Conservation (phyloP, 64 coral and sea anemone species). For the Montipora foliosa region DNA sequence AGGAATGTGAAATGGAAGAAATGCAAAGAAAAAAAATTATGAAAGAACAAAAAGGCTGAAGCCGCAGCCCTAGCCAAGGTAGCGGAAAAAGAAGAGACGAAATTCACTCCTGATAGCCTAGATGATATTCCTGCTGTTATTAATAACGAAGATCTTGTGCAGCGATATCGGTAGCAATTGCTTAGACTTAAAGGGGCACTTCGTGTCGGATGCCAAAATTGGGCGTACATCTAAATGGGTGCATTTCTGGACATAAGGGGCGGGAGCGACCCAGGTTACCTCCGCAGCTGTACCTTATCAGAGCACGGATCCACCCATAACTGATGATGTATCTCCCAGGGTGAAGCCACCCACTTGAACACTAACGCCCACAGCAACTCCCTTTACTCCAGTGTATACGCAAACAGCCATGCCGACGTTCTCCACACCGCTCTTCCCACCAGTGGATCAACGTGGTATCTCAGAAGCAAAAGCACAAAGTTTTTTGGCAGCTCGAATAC, state of each 20-base stretch:
- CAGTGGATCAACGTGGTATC: slow-evolving; percentile 20
- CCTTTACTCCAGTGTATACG: neutral
- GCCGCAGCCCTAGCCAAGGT: neutral
- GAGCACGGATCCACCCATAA: neutral
- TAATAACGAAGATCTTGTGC: neutral
- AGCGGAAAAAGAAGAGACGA: slow-evolving; percentile 9
- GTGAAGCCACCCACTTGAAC: neutral
- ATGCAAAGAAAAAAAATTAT: slow-evolving; percentile 11
- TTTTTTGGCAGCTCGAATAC: slow-evolving; percentile 46
- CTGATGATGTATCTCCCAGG: neutral
- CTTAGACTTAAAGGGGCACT: too few species aligned
- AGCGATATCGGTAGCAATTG: neutral
- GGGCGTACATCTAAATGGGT: too few species aligned
- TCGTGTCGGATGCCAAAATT: too few species aligned
- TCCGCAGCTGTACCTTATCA: neutral
- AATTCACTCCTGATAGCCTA: neutral
- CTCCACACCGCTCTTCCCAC: neutral
- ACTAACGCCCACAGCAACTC: neutral
- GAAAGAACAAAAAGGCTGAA: slow-evolving; percentile 16
- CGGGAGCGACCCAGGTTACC: neutral
- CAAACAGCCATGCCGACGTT: neutral
- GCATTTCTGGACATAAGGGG: neutral
- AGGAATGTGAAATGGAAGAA: slow-evolving; percentile 36
- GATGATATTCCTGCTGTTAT: neutral
- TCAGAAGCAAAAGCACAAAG: slow-evolving; percentile 18